These are phyloP conservation scores for Rousettus madagascariensis DNA, from an alignment of 2,797 vertebrate genomes.

Conservation along the genomic window DNA sequence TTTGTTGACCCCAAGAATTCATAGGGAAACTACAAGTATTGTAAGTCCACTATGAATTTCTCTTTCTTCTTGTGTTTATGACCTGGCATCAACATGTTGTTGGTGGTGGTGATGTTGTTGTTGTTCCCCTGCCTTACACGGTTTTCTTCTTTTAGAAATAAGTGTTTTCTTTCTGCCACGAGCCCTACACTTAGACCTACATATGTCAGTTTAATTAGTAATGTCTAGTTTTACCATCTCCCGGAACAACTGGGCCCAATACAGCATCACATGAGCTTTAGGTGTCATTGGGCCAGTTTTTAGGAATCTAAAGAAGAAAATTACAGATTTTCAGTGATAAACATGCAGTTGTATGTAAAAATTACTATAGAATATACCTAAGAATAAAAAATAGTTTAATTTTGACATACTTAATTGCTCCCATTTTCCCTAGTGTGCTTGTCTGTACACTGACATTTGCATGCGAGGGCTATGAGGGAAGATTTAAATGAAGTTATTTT, in stretches of 20 bases:
- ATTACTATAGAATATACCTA: background rate
- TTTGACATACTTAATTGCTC: slow-evolving; percentile 30
- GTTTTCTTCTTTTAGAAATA: background rate
- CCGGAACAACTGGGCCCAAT: background rate
- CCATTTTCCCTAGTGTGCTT: background rate
- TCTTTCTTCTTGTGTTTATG: background rate
- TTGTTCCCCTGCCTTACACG: background rate
- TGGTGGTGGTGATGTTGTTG: background rate
- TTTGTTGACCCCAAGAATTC: background rate
- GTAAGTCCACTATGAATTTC: background rate
- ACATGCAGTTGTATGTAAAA: background rate
- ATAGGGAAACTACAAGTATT: background rate
- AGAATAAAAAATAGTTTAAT: slow-evolving; percentile 51
- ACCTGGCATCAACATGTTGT: background rate
- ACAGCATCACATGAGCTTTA: background rate
- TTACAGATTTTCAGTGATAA: slow-evolving; percentile 35
- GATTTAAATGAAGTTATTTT: slow-evolving; percentile 78
- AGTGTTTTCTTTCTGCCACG: background rate
- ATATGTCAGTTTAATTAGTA: slow-evolving; percentile 60
- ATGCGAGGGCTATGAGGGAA: slow-evolving; percentile 54
- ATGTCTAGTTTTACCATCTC: slow-evolving; percentile 58
- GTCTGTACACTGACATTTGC: slow-evolving; percentile 36
- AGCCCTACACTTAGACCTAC: slow-evolving; percentile 24
- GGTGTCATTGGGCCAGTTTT: slow-evolving; percentile 24
- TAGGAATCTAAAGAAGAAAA: slow-evolving; percentile 28